Percentiles rank a stretch among this genome's conserved stretches.
phyloP scores from a whole-genome alignment of 2,797 vertebrate species.

The Bovichtus variegatus region DNA sequence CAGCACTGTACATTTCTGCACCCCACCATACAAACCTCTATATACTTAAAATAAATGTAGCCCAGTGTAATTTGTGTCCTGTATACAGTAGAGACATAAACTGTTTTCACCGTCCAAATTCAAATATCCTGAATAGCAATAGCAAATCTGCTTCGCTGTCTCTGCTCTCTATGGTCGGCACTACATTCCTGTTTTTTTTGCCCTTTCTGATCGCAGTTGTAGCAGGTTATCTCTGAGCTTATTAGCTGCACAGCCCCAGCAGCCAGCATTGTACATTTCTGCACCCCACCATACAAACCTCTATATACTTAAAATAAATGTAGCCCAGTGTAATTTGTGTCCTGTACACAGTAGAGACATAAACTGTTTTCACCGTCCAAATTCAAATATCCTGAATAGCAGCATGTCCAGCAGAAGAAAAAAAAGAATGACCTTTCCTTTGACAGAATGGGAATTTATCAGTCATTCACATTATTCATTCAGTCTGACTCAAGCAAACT shows the following conservation, averaged over 20 bases:
- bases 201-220: too few species aligned
- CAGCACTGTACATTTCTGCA: neutral
- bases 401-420: conserved; percentile 10
- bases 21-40: neutral
- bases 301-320: neutral
- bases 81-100: neutral
- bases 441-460: conserved; percentile 51
- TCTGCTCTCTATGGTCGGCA: too few species aligned
- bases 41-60: neutral
- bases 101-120: neutral
- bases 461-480: conserved; percentile 38
- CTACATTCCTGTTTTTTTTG: too few species aligned
- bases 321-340: neutral
- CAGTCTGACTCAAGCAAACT: conserved; percentile 33
- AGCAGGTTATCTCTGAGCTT: too few species aligned
- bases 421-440: conserved; percentile 50
- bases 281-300: neutral
- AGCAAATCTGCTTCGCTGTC: too few species aligned
- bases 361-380: neutral
- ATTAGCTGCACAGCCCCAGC: neutral
- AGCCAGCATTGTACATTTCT: neutral
- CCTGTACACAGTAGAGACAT: neutral
- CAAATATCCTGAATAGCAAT: too few species aligned
- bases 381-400: conserved; percentile 20
- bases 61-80: neutral